These are phyloP conservation scores for Hylaeus volcanicus DNA, from an alignment of 1,140 invertebrate species.

Conservation along the genomic window DNA sequence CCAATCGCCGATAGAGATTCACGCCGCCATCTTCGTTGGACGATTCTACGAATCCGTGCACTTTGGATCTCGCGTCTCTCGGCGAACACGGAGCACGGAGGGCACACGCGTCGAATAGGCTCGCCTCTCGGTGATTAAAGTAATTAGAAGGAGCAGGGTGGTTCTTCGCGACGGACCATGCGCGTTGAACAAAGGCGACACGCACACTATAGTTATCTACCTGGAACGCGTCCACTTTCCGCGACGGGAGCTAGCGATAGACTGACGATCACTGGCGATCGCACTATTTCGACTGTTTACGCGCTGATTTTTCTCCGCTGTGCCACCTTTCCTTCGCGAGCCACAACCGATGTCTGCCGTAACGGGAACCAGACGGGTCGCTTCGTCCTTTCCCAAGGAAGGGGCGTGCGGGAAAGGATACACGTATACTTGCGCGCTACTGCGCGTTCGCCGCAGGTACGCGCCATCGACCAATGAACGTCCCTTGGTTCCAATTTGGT, in stretches of 20 bases:
- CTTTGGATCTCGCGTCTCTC: neutral
- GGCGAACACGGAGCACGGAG: neutral
- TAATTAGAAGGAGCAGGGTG: conserved; percentile 35
- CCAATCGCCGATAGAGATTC: neutral
- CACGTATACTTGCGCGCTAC: conserved; percentile 35
- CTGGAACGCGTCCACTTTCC: conserved; percentile 23
- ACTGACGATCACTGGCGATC: neutral
- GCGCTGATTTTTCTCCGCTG: neutral
- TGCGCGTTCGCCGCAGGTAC: conserved; percentile 32
- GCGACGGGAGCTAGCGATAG: neutral
- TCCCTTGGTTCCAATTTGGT: conserved; percentile 10
- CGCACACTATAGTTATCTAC: neutral
- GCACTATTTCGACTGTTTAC: neutral
- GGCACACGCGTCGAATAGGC: conserved; percentile 2
- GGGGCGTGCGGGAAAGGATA: conserved; percentile 43
- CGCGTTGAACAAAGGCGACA: conserved; percentile 29
- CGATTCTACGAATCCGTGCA: neutral
- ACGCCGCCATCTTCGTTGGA: conserved; percentile 22
- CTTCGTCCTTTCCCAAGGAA: conserved; percentile 40
- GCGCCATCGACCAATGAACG: conserved; percentile 25
- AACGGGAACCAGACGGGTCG: conserved; percentile 38
- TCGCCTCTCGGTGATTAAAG: conserved; percentile 32
- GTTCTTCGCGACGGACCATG: conserved; percentile 51
- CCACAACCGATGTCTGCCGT: conserved; percentile 31
- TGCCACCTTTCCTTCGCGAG: conserved; percentile 36